phyloP scores from a whole-genome alignment of 1,140 invertebrate genomes.

The Probaryconus sp. region DNA sequence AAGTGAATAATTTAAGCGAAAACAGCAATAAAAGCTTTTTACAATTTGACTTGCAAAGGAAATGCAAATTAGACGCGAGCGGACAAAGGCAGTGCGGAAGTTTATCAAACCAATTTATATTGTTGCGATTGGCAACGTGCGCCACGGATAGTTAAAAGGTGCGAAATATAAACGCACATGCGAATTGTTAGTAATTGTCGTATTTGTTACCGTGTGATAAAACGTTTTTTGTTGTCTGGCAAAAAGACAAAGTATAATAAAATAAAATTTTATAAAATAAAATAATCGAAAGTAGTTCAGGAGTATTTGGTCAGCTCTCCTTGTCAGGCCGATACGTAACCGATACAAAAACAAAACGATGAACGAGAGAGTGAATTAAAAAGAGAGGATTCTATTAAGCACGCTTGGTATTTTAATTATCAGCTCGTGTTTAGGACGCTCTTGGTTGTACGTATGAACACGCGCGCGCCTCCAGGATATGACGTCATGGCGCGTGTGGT shows the following conservation, averaged over 20 bases:
- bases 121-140: conserved; percentile 33
- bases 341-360: conserved; percentile 38
- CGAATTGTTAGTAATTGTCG: conserved; percentile 35
- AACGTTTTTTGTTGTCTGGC: background rate
- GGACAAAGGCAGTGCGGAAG: conserved; percentile 41
- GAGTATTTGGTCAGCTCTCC: conserved; percentile 26
- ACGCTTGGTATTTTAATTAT: conserved; percentile 57
- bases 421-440: conserved; percentile 51
- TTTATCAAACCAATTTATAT: conserved; percentile 55
- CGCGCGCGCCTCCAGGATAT: conserved; percentile 45
- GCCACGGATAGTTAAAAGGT: conserved; percentile 33
- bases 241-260: background rate
- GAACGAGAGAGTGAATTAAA: conserved; percentile 26
- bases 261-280: background rate
- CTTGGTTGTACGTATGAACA: conserved; percentile 25
- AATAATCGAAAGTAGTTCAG: conserved; percentile 19
- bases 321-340: conserved; percentile 37
- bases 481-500: conserved; percentile 57
- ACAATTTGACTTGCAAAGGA: conserved; percentile 46
- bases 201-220: conserved; percentile 17
- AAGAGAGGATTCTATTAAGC: conserved; percentile 53
- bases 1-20: conserved; percentile 34
- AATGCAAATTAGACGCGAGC: conserved; percentile 27
- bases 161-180: conserved; percentile 30
- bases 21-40: conserved; percentile 39